Evolutionary conservation across 2,113 vertebrate genomes (phyloP), one percentile per base, ranked within the genome.

Genomic region (Psettodes erumei): DNA sequence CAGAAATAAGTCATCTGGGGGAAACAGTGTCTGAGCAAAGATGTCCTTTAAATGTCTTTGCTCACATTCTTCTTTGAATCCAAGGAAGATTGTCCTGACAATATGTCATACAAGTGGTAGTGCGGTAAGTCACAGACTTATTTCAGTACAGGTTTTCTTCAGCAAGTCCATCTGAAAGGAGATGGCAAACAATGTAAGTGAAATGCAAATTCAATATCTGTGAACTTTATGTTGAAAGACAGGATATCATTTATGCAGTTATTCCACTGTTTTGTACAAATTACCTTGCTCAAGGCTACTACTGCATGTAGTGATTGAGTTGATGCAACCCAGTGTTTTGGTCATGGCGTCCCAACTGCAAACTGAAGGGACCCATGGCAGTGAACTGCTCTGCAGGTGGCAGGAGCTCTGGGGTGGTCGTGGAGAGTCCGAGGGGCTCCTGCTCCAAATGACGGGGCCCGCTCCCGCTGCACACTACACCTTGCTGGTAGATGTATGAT

Each of bases 61-160:
- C 79, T 63, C 11, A 19, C 58, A 32, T 33, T 75, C 74, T 64
- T 83, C 70, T 84, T 69, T 82, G 35, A 79, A 55, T 89, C 81
- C 68, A 84, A 77, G 71, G 79, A 79, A 61, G 47, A 64, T 67
- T 67, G 71, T 48, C 65, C 78, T 93, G 94, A 90, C 93, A 94
- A 93, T 94, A 88, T 94, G 93, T 84, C 93, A 94, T 93, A 94
- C 93, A 66, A 69, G 64, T 66, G 58, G 48, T 61, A 55, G 75
- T 33, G 67, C 79, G 60, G 77, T 83, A 91, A 91, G 92, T 93
- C 92, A 90, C 65, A 81, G 90, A 93, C 92, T 93, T 86, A 55
- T 82, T 84, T 93, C 88, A 93, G 6, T 86, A 83, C 82, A 90
- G 60, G 79, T 87, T 90, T 86, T 92, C 84, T 86, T 90, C 89